Evolutionary conservation across 2,888 invertebrate genomes (phyloP), one percentile per base, ranked within the genome.

Genomic region (Brachyopa scutellaris): DNA sequence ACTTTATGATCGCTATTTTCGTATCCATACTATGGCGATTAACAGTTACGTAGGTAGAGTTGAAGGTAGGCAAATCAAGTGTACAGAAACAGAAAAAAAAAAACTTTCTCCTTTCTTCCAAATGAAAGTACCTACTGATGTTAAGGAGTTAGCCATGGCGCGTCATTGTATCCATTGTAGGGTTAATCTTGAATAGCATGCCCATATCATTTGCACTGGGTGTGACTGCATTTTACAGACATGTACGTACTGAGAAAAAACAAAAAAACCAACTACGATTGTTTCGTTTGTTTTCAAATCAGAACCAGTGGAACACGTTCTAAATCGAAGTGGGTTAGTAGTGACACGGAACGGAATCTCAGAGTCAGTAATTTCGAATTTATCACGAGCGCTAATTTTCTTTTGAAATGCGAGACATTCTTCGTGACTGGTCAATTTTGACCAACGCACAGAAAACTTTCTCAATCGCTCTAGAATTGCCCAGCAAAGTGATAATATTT

Each of bases 21-120:
- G 21, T 76, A 29, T 64, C 47, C 23, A 55, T 9, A 21, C 11
- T 11, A 61, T 47, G 47, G 55, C 13, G 47, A 19, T 49, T 31
- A 21, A 53, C 61, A 49, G 40, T 33, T 45, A 64, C 26, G 33
- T 42, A 62, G 42, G 19, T 49, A n/a, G 17, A 31, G 11, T 11
- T 23, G 21, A 31, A 40, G 51, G 40, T 51, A 59, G 40, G 51
- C 53, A 36, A 49, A 38, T 40, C 40, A 11, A 36, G 36, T 53
- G 29, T n/a, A n/a, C n/a, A n/a, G n/a, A n/a, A 38, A 45, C 38
- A 53, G 17, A 55, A 36, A 31, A 9, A 47, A 67, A 17, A 59
- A 47, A 82, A 82, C 82, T 82, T 82, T 82, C 82, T 72, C 82
- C 77, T 74, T 76, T 70, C 57, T 45, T 49, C 45, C 42, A 47